A percentile compares a stretch with the other conserved stretches of the same genome.
Conservation (phyloP, 1,140 invertebrate genomes). For the Mactra quadrangularis region DNA sequence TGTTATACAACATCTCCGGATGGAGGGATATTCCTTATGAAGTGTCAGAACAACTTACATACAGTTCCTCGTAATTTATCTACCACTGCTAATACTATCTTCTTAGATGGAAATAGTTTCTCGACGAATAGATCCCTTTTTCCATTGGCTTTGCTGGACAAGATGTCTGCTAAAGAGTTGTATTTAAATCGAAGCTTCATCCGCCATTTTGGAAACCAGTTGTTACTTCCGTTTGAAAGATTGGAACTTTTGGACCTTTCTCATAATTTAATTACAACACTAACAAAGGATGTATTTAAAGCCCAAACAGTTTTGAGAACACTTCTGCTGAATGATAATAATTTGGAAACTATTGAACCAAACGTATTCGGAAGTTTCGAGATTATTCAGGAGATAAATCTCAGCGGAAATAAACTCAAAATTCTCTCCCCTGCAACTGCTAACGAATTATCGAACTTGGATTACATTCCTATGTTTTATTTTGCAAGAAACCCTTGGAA, state of each 20-base stretch:
- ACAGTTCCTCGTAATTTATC: conserved; percentile 23
- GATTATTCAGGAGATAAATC: conserved; percentile 19
- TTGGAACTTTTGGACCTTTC: conserved; percentile 40
- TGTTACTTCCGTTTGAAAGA: conserved; percentile 19
- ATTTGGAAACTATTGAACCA: conserved; percentile 2
- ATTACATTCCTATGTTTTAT: conserved; percentile 12
- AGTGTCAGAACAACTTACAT: conserved; percentile 5
- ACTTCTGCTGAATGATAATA: conserved; percentile 29
- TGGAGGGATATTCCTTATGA: conserved; percentile 6
- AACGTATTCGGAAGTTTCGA: conserved; percentile 11
- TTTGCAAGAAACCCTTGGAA: conserved; percentile 18
- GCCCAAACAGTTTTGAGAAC: conserved; percentile 8
- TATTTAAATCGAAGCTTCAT: conserved; percentile 43
- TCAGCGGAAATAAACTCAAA: conserved; percentile 29
- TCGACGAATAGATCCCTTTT: neutral
- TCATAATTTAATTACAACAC: conserved; percentile 6
- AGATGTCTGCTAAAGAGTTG: conserved; percentile 39
- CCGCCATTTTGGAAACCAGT: neutral
- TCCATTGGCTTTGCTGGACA: neutral
- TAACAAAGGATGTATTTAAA: conserved; percentile 36
- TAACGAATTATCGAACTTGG: conserved; percentile 16
- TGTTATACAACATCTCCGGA: conserved; percentile 39
- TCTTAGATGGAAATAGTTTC: conserved; percentile 53
- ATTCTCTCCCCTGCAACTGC: conserved; percentile 13
- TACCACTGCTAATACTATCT: conserved; percentile 3